Evolutionary conservation across 37 sponge, comb jelly and placozoan genomes (phyloP).

Genomic region (Axinella damicornis): DNA sequence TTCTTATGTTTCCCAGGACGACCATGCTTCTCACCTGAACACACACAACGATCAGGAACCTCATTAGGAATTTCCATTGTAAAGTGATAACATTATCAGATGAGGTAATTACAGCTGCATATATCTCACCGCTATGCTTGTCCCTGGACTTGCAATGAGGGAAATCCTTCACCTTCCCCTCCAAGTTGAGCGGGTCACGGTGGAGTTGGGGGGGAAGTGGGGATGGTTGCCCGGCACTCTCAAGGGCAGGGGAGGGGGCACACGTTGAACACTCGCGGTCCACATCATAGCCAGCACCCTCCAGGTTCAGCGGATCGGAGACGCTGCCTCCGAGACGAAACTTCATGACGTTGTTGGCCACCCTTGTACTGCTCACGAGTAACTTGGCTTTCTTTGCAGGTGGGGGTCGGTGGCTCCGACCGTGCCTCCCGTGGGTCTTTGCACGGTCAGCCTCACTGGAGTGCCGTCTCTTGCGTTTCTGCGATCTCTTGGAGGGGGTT

Average conservation of each 20-base stretch:
- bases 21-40: conserved; percentile 8
- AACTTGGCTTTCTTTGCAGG: neutral
- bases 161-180: conserved; percentile 40
- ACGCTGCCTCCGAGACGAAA: conserved; percentile 74
- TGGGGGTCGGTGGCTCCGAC: neutral
- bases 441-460: neutral
- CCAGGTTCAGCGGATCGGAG: conserved; percentile 88
- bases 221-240: neutral
- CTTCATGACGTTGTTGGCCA: conserved; percentile 47
- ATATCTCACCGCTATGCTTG: neutral
- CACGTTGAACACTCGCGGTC: conserved; percentile 70
- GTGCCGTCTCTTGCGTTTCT: neutral
- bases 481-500: neutral
- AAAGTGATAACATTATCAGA: no score
- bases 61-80: no score
- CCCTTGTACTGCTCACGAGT: conserved; percentile 33
- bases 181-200: conserved; percentile 82
- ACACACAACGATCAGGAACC: no score
- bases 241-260: conserved; percentile 64
- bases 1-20: neutral
- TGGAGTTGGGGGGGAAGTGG: conserved; percentile 57
- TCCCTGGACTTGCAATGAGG: neutral
- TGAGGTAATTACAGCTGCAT: no score
- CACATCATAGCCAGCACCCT: conserved; percentile 31
- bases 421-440: neutral